These are phyloP conservation scores for Pelvicachromis taeniatus DNA, from an alignment of 2,113 vertebrate species.

Conservation along the genomic window DNA sequence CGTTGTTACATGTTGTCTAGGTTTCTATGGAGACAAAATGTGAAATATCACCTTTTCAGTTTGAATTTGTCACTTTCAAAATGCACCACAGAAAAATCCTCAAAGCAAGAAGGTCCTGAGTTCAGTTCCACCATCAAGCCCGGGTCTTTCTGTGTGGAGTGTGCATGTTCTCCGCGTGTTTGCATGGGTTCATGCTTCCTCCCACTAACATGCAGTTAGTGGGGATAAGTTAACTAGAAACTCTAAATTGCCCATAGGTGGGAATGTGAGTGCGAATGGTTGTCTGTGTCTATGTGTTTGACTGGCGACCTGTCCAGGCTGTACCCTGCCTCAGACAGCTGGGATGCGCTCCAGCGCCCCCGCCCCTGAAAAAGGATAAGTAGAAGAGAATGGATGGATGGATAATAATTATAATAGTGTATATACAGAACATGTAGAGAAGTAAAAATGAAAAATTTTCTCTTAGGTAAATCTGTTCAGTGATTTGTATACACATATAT, in stretches of 20 bases:
- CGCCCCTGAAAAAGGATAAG: not conserved
- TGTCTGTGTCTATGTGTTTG: not conserved
- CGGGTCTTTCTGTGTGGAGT: not conserved
- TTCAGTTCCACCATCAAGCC: not conserved
- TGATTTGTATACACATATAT: not conserved
- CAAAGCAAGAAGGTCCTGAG: not conserved
- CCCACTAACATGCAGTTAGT: not conserved
- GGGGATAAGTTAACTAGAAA: not conserved
- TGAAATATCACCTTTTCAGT: not conserved
- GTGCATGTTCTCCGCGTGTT: not conserved
- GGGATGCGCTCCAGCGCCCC: not conserved
- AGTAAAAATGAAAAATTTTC: not conserved
- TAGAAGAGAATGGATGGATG: not conserved
- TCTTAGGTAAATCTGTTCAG: not conserved
- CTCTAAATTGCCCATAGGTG: not conserved
- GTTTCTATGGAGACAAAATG: slow-evolving; percentile 44
- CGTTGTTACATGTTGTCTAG: slow-evolving; percentile 26
- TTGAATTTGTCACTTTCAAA: not conserved
- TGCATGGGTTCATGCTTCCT: not conserved
- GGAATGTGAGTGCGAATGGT: not conserved
- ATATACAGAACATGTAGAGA: not conserved
- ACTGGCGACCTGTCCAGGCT: not conserved
- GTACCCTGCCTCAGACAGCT: not conserved
- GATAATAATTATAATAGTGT: not conserved
- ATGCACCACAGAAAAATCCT: not conserved